A percentile compares a stretch with the other conserved stretches of the same genome.
phyloP scores from a whole-genome alignment of 2,888 invertebrate species.

The Papilio gigon region DNA sequence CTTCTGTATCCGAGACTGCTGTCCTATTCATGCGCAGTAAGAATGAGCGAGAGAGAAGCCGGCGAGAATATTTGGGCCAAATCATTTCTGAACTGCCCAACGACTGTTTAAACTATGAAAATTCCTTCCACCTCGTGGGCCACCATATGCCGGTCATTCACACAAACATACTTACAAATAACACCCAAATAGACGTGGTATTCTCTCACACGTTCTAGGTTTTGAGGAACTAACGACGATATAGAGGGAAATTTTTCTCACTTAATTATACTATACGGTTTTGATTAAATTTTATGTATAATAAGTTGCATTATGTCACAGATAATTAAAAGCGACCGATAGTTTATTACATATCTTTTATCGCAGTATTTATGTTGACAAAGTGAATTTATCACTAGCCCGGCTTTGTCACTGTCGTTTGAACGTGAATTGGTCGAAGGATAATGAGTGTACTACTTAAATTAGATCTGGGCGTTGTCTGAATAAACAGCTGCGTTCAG shows the following conservation, averaged over 20 bases:
- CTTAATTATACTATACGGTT: neutral
- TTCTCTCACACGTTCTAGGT: slow-evolving; percentile 1
- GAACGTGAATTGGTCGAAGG: slow-evolving; percentile 13
- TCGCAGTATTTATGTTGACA: slow-evolving; percentile 1
- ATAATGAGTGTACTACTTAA: slow-evolving; percentile 20
- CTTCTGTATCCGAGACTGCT: slow-evolving; percentile 46
- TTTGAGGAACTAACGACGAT: neutral
- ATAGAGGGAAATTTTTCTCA: no score
- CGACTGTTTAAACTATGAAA: slow-evolving; percentile 33
- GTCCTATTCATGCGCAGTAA: slow-evolving; percentile 44
- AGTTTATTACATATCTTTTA: neutral
- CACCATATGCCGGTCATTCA: slow-evolving; percentile 20
- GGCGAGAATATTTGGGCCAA: slow-evolving; percentile 42
- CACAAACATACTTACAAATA: slow-evolving; percentile 9
- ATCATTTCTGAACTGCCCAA: slow-evolving; percentile 36
- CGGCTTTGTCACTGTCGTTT: slow-evolving; percentile 9
- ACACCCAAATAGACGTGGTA: slow-evolving; percentile 5
- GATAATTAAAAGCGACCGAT: neutral
- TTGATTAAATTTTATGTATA: neutral
- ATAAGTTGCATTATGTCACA: neutral
- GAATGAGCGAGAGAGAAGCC: slow-evolving; percentile 46
- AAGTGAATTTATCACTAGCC: slow-evolving; percentile 12
- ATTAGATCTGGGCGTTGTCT: slow-evolving; percentile 23
- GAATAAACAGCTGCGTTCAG: slow-evolving; percentile 2
- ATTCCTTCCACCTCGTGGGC: slow-evolving; percentile 23